Evolutionary conservation across 2,113 vertebrate species (phyloP), one percentile per base, ranked within the genome.

Genomic region (Myotis brandtii): DNA sequence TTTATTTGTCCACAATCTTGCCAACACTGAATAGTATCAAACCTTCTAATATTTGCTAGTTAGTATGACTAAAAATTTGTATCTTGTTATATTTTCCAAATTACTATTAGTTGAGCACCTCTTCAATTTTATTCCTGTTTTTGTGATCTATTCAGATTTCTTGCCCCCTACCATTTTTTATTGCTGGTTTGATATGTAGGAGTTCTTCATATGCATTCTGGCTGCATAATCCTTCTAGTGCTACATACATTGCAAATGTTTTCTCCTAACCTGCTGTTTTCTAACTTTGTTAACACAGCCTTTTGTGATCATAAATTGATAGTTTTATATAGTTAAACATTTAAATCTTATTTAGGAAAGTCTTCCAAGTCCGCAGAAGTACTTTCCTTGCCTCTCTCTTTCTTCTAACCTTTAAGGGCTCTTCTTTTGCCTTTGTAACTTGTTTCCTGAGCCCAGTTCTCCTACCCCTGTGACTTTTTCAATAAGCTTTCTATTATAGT

Each of bases 191-290:
- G 46, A 87, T 82, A 59, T 90, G 37, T 79, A 90, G 72, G 17
- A 34, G 12, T 27, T 94, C 30, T 83, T 81, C 59, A 69, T 62
- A 69, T 56, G 11, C 54, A 34, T 87, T 85, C 25, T 93, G 30
- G 87, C 52, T 83, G 3, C 64, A 17, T n/a, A 48, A 88, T 72
- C 27, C 5, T 80, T 76, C 67, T 75, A 34, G 2, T 73, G 43
- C 10, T 88, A 48, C 13, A 50, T 43, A 34, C 43, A 37, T 81
- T 80, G 50, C 48, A 93, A 76, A 54, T 80, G 32, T 91, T 93
- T 95, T 75, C 92, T 94, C 34, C 32, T 86, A 90, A 86, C 84
- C 25, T 80, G 43, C 54, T 96, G 23, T 89, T 87, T 84, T 81
- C 66, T 93, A 70, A 93, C 67, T 92, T 86, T 67, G 48, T 87